Evolutionary conservation across 1,140 invertebrate genomes (phyloP), one percentile per base, ranked within the genome.

Genomic region (Branchinecta lynchi): DNA sequence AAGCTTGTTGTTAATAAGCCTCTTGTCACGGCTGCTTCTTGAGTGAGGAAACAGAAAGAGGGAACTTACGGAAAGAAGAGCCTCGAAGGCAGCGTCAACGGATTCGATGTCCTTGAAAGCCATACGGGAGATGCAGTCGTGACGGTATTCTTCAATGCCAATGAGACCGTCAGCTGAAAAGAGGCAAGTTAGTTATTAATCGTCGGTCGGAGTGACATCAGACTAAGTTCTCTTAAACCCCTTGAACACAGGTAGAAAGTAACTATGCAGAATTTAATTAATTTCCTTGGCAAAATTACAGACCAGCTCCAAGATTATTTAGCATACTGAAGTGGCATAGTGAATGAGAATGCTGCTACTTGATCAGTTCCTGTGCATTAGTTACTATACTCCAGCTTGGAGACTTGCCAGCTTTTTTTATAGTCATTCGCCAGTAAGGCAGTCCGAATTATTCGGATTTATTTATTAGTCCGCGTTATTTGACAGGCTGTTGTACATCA

Each of bases 71-170:
- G 84, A 89, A 71, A 89, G 79, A 72, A 91, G 78, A 76, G 86
- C 84, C 75, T 89, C 84, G 77, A 84, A 90, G 10, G 88, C 86
- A 73, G 89, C 85, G 75, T 90, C 87, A 43, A 90, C 83, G 66
- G 84, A 78, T 73, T 87, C 82, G 70, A 90, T 83, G 72, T 87
- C 86, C 71, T 88, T 85, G 65, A 89, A 83, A 8, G 88, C 86
- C 79, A 88, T 86, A 73, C 89, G 84, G 69, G 86, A 84, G 43
- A 89, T 85, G 73, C 88, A 89, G 77, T 89, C 89, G 74, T 89
- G 89, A 72, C 89, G 83, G 79, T 85, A 91, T 80, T 91, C 89
- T 66, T 90, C 87, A 1, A 87, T 79, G 43, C 83, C 86, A 66
- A 91, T 84, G 7, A 89, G 80, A 6, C 89, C 89, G 74, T 91